Evolutionary conservation across 1,140 invertebrate species (phyloP), one percentile per base, ranked within the genome.

Genomic region (Leptopilina clavipes): DNA sequence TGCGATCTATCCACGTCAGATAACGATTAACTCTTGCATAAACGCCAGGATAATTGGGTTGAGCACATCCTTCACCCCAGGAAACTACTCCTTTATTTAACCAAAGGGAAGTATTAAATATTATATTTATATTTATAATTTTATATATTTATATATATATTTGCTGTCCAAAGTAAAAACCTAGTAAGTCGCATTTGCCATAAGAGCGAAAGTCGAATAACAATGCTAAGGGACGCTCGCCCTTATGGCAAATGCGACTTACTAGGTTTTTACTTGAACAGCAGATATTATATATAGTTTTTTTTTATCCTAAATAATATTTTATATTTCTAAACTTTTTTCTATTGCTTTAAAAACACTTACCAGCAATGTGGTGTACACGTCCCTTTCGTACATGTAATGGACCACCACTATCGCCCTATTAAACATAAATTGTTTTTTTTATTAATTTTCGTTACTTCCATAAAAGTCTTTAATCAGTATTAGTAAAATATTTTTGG

Each of bases 11-110:
- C 95, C 95, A 96, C 14, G 93, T 92, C 17, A 94, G 82, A 83
- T 94, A 96, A 77, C 94, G 91, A 85, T 95, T 95, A 1, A 97
- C 95, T 77, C 95, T 91, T 0, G 94, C 93, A 88, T 97, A 98
- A 25, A 98, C 95, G n/a, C 97, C 97, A 0, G 96, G 96, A 83
- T 93, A 93, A 72, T 94, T 93, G 0, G 94, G 92, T 84, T 93
- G 89, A 1, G 94, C 97, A 85, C 97, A 98, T 3, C 95, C 95
- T 84, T 94, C 93, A 45, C 95, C 95, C 94, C 95, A 96, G 1
- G 94, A 95, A 0, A 95, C 94, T 1, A 95, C 88, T 48, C 95
- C 95, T 92, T 75, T 40, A 86, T 85, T 17, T 3, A 73, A 76
- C 70, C 71, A 74, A 82, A 43, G 31, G 14, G 8, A 78, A 77